Base-by-base conservation (phyloP, 2,888 invertebrate species). In the Saturnia japonica region DNA sequence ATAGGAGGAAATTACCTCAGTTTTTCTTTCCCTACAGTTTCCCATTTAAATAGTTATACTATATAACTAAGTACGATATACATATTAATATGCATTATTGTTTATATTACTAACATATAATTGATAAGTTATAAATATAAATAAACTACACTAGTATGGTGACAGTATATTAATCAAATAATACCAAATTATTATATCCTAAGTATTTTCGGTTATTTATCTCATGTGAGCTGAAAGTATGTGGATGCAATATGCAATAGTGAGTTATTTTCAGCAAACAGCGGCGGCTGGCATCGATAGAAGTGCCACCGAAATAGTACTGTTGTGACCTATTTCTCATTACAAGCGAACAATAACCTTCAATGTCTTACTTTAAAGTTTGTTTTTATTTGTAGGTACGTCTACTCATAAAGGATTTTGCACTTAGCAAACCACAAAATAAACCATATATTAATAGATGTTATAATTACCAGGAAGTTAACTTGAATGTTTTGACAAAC, bases 211-310 rank as follows among this genome's bases (percentile, higher is more conserved):
- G 19, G 16, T 3, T 43, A n/a, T 42, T 43, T 47, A 78, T 82
- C 78, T 75, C 87, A 73, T 85, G 84, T 88, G 73, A 64, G n/a
- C 40, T 78, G 67, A 68, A 77, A 72, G 42, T 74, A 75, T 75
- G 76, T 76, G 75, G 82, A 85, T 93, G 93, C 93, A 93, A 83
- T 79, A 86, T 93, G 93, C 93, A 93, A 78, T 75, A 42, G 78
- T 75, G n/a, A 40, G 82, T 79, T 91, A 93, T 92, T 92, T 93
- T 88, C 80, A 87, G 87, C 87, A 84, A 83, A 84, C 88, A 78
- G 74, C 87, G 88, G 74, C 87, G 88, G 82, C 86, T 86, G 83
- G 85, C 87, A 86, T 88, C 87, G 80, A 82, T 87, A 85, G 81
- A 82, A 81, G 78, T 85, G 82, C 83, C 84, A 84, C 88, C 80